These are phyloP conservation scores for Neoaliturus tenellus DNA, from an alignment of 2,888 invertebrate species.

Conservation along the genomic window DNA sequence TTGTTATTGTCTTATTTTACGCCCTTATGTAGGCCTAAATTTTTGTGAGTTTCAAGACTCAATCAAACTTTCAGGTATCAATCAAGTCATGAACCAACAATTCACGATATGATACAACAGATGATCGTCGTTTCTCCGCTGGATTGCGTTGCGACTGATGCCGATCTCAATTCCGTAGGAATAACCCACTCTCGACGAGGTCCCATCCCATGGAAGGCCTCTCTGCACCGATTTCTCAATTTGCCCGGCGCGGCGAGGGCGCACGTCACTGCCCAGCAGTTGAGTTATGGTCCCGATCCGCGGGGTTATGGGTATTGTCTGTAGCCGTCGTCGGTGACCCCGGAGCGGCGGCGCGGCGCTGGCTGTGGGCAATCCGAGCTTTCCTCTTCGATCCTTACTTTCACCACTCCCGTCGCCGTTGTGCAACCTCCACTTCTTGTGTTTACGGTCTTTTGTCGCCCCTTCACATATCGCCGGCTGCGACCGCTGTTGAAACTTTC, in stretches of 20 bases:
- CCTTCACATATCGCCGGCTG: conserved; percentile 15
- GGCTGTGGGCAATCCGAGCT: not conserved
- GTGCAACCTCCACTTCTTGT: conserved; percentile 20
- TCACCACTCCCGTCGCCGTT: not conserved
- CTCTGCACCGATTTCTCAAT: not conserved
- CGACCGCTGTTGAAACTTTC: not conserved
- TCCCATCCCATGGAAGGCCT: no score
- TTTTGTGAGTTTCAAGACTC: no score
- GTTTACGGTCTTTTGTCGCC: conserved; percentile 28
- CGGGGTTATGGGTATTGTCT: not conserved
- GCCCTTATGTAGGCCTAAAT: no score
- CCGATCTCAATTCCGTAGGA: no score
- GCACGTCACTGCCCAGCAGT: no score
- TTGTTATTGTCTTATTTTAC: no score
- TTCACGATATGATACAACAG: no score
- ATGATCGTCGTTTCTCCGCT: no score
- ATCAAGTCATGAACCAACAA: no score
- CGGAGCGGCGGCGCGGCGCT: not conserved
- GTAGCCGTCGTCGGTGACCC: not conserved
- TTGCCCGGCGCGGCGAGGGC: not conserved
- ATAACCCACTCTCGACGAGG: no score
- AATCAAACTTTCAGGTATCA: no score
- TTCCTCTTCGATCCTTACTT: conserved; percentile 5
- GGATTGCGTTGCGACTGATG: no score
- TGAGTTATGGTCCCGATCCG: not conserved